phyloP scores from a whole-genome alignment of 2,888 invertebrate genomes.

The Ptychoptera albimana region DNA sequence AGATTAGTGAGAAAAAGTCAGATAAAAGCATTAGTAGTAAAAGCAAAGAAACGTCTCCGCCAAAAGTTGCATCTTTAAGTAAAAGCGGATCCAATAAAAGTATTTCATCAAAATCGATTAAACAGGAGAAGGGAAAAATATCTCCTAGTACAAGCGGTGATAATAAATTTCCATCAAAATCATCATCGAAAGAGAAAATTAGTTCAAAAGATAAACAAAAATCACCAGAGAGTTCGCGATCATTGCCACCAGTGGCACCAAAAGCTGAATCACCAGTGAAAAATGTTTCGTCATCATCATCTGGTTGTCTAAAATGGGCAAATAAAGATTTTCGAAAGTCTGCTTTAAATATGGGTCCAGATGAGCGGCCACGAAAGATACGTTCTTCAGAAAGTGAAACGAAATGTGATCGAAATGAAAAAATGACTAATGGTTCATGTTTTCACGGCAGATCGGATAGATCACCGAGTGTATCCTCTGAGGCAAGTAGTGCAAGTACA shows the following conservation, averaged over 20 bases:
- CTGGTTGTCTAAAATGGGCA: slow-evolving; percentile 33
- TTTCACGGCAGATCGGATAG: slow-evolving; percentile 17
- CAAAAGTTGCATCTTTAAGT: background rate
- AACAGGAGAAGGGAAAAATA: background rate
- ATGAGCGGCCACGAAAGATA: slow-evolving; percentile 26
- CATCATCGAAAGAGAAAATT: slow-evolving; percentile 4
- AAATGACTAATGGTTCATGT: background rate
- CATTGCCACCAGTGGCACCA: slow-evolving; percentile 16
- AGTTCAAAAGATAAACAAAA: slow-evolving; percentile 17
- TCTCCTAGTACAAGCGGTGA: background rate
- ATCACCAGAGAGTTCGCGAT: slow-evolving; percentile 13
- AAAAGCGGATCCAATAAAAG: slow-evolving; percentile 1
- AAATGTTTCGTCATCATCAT: slow-evolving; percentile 23
- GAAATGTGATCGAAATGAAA: background rate
- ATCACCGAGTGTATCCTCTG: slow-evolving; percentile 33
- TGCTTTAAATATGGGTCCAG: slow-evolving; percentile 46
- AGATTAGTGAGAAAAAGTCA: background rate
- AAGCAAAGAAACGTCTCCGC: slow-evolving; percentile 1
- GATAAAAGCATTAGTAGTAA: background rate
- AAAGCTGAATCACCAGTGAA: slow-evolving; percentile 29
- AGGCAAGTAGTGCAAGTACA: slow-evolving; percentile 33
- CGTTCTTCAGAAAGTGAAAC: slow-evolving; percentile 28
- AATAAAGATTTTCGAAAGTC: slow-evolving; percentile 65
- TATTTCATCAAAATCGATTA: background rate
- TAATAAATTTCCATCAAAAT: slow-evolving; percentile 7